Evolutionary conservation across 1,140 invertebrate genomes (phyloP).

Genomic region (Episyrphus balteatus): DNA sequence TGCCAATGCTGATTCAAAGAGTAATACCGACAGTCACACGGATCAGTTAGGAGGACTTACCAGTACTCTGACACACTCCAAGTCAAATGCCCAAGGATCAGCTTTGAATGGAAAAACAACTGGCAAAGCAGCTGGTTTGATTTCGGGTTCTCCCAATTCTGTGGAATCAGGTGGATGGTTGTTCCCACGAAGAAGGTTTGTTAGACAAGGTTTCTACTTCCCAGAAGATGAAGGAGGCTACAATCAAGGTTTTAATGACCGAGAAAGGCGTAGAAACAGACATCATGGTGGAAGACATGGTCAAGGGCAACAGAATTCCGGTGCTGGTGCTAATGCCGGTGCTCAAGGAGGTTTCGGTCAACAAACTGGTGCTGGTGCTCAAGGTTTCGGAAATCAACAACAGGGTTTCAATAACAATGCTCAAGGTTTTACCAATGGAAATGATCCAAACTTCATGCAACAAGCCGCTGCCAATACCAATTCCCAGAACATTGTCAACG

Average conservation of each 20-base stretch:
- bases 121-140: constrained; percentile 20
- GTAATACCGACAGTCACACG: constrained; percentile 14
- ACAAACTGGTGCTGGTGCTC: not conserved
- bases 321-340: no score
- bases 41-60: constrained; percentile 19
- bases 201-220: no score
- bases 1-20: constrained; percentile 14
- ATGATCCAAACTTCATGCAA: constrained; percentile 22
- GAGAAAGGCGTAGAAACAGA: no score
- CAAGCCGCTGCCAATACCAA: constrained; percentile 31
- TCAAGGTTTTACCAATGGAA: constrained; percentile 13
- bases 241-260: no score
- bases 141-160: constrained; percentile 11
- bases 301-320: no score
- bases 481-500: constrained; percentile 12
- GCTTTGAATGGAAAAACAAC: constrained; percentile 20
- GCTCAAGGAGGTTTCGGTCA: no score
- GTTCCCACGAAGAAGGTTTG: no score
- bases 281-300: no score
- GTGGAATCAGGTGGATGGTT: no score
- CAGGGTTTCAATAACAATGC: constrained; percentile 18
- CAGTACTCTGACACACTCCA: constrained; percentile 18
- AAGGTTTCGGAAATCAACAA: constrained; percentile 2
- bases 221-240: no score
- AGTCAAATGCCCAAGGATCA: constrained; percentile 25